phyloP scores from a whole-genome alignment of 2,113 vertebrate genomes.

The Talpa occidentalis region DNA sequence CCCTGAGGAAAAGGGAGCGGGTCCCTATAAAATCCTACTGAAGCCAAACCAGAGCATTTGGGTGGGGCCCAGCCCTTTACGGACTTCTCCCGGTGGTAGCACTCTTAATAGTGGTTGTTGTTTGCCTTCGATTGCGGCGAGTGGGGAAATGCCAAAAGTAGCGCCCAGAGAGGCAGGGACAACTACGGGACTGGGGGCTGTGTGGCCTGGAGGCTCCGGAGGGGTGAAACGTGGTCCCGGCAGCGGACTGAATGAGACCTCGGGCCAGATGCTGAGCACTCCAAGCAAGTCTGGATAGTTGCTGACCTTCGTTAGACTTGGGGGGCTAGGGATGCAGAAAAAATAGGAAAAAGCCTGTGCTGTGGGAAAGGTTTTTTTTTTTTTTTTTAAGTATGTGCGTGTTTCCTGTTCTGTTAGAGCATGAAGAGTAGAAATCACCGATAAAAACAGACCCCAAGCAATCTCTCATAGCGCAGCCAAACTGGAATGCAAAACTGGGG shows the following conservation, averaged over 20 bases:
- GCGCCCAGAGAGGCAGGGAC: neutral
- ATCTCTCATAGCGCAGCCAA: neutral
- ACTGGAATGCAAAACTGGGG: neutral
- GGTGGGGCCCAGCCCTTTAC: neutral
- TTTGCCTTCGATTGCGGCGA: neutral
- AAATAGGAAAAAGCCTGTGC: neutral
- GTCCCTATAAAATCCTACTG: neutral
- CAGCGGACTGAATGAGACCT: too few species aligned
- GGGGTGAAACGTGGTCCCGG: too few species aligned
- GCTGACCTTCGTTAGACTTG: neutral
- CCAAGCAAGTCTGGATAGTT: neutral
- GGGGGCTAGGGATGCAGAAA: neutral
- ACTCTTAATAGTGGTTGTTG: neutral
- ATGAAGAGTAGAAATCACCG: neutral
- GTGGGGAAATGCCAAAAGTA: neutral
- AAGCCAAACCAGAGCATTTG: neutral
- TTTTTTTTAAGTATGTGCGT: too few species aligned
- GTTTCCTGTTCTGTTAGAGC: neutral
- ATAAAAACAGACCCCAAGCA: neutral
- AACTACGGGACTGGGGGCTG: neutral
- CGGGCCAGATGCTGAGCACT: too few species aligned
- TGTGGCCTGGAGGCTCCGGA: accelerated
- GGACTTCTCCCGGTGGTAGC: neutral
- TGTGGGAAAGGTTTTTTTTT: neutral
- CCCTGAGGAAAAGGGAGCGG: neutral